Evolutionary conservation across 2,888 invertebrate genomes (phyloP), one percentile per base, ranked within the genome.

Genomic region (Gasteruption jaculator): DNA sequence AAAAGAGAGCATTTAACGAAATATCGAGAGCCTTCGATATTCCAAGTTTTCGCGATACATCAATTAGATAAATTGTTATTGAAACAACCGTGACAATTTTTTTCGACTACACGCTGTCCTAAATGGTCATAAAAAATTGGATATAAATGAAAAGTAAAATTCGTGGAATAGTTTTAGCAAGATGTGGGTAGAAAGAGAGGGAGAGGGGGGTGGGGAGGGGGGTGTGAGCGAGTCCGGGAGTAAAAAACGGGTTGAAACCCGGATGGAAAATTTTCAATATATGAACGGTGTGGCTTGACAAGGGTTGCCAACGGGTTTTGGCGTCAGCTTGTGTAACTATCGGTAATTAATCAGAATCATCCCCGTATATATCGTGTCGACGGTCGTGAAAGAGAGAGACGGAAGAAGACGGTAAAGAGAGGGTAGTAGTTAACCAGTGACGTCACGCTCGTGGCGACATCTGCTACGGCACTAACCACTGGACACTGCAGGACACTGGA

Each of bases 291-390:
- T 43, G n/a, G n/a, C 44, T 42, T 49, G 49, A 52, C 54, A 54
- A 52, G 57, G 58, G 55, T 52, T 59, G 58, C 60, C 60, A 54
- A 53, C 54, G 56, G 54, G 47, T 48, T n/a, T n/a, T 56, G 64
- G 65, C 66, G 66, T 63, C 69, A 66, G 70, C 69, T 66, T 68
- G 68, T 61, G 61, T 58, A 66, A 67, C 69, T 65, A 70, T 69
- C 64, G 69, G 66, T 63, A 69, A 70, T 70, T 71, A 70, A 69
- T 70, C 68, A 71, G 68, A 66, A 69, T 70, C 65, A 66, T 68
- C 66, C 65, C 63, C 59, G 59, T 58, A 56, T 58, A 57, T 61
- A 65, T 60, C 58, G 62, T 58, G 59, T 58, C 56, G 46, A 46
- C 37, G 50, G 41, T 38, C 46, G 35, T 40, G 35, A 14, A 20